These are phyloP conservation scores for Epinotia ramella DNA, from an alignment of 2,888 invertebrate species.

Conservation along the genomic window DNA sequence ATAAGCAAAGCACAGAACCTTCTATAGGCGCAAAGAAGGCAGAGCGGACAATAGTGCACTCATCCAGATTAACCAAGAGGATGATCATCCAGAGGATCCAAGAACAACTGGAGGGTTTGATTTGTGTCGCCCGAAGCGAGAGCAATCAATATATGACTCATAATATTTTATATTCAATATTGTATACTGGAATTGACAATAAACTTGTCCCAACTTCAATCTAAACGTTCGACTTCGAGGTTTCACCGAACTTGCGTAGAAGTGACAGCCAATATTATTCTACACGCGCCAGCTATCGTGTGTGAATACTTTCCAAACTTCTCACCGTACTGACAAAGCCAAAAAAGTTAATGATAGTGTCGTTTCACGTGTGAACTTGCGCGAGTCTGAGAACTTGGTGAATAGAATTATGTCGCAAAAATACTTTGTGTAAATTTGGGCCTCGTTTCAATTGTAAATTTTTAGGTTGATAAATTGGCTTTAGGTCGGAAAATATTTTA, in stretches of 20 bases:
- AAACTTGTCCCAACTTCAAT: background rate
- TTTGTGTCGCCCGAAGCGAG: background rate
- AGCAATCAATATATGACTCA: too few relatives aligned
- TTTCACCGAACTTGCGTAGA: slow-evolving; percentile 8
- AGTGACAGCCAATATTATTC: slow-evolving; percentile 14
- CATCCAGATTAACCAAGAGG: too few relatives aligned
- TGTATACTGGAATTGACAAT: too few relatives aligned
- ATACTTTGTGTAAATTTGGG: background rate
- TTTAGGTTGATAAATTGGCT: background rate
- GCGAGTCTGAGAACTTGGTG: background rate
- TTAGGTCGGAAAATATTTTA: background rate
- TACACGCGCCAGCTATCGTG: background rate
- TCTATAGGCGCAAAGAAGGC: too few relatives aligned
- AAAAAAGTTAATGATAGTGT: slow-evolving; percentile 14
- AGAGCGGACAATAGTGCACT: too few relatives aligned
- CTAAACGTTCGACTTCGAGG: slow-evolving; percentile 15
- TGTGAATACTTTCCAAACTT: background rate
- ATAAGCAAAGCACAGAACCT: too few relatives aligned
- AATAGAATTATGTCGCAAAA: background rate
- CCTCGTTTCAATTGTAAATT: background rate
- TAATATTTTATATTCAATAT: too few relatives aligned
- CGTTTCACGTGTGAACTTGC: background rate
- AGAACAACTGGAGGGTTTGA: background rate
- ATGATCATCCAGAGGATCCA: too few relatives aligned
- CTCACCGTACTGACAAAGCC: slow-evolving; percentile 5